Evolutionary conservation across 2,888 invertebrate genomes (phyloP).

Genomic region (Temnothorax rugatulus): DNA sequence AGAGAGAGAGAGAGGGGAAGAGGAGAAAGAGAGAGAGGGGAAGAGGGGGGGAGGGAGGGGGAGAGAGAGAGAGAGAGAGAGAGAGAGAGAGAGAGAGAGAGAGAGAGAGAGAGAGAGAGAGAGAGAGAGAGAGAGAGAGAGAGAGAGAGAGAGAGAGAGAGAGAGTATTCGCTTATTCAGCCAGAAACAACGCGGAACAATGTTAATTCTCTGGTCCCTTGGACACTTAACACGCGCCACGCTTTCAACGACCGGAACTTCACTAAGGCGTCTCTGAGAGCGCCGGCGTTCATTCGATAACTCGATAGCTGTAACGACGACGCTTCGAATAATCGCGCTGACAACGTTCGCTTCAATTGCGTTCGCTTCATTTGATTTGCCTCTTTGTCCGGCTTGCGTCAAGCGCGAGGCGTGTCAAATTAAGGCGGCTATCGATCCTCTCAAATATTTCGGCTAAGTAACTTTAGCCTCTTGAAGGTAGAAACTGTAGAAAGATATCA

Average conservation of each 20-base stretch:
- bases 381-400: slow-evolving; percentile 36
- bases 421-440: slow-evolving; percentile 25
- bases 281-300: slow-evolving; percentile 55
- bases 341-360: slow-evolving; percentile 57
- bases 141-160: background rate
- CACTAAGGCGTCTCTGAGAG: slow-evolving; percentile 33
- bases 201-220: slow-evolving; percentile 58
- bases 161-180: slow-evolving; percentile 53
- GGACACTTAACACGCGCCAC: slow-evolving; percentile 62
- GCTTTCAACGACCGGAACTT: slow-evolving; percentile 62
- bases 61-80: background rate
- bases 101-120: background rate
- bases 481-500: background rate
- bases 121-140: background rate
- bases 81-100: background rate
- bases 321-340: slow-evolving; percentile 45
- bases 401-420: slow-evolving; percentile 19
- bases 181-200: slow-evolving; percentile 53
- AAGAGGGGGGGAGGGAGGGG: background rate
- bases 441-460: slow-evolving; percentile 42
- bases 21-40: background rate
- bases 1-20: background rate
- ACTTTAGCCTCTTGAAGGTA: background rate
- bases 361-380: slow-evolving; percentile 45
- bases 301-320: slow-evolving; percentile 59